A percentile compares a stretch with the other conserved stretches of the same genome.
Conservation (phyloP, 2,113 vertebrate species). For the Zosterops japonicus region DNA sequence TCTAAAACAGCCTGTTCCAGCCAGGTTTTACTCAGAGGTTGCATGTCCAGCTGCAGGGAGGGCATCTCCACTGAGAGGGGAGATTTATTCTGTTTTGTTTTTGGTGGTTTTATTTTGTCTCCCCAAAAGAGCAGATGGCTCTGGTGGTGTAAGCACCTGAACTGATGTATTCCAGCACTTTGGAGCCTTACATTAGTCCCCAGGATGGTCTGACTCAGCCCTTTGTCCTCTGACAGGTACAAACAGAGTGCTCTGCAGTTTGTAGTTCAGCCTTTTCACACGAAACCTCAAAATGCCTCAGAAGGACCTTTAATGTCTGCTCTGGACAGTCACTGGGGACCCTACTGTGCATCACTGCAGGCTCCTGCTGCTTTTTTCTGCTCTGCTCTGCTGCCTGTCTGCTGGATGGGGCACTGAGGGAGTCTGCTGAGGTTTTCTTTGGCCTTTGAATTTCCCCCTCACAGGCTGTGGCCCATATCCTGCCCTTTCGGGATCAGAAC, state of each 20-base stretch:
- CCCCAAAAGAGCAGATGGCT: not conserved
- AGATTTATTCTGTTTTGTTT: not conserved
- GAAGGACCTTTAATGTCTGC: not conserved
- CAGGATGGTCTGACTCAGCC: conserved; percentile 38
- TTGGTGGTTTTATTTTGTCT: not conserved
- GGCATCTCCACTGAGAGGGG: not conserved
- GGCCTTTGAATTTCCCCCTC: not conserved
- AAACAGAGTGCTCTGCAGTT: not conserved
- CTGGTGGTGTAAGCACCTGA: not conserved
- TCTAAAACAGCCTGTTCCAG: not conserved
- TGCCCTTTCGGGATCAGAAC: conserved; percentile 90
- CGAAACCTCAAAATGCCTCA: not conserved
- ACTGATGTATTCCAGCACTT: not conserved
- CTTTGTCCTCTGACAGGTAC: not conserved
- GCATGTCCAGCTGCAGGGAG: not conserved
- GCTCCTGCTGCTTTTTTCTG: not conserved
- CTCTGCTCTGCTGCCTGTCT: not conserved
- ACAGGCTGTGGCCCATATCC: conserved; percentile 92
- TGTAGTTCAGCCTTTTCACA: not conserved
- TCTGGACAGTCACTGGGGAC: not conserved
- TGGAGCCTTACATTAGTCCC: not conserved
- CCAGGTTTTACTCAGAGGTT: not conserved
- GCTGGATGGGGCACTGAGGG: not conserved
- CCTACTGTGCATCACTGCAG: not conserved
- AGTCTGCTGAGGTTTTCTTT: not conserved